Base-by-base conservation (phyloP, 2,888 invertebrate genomes). In the Hypolimnas misippus region DNA sequence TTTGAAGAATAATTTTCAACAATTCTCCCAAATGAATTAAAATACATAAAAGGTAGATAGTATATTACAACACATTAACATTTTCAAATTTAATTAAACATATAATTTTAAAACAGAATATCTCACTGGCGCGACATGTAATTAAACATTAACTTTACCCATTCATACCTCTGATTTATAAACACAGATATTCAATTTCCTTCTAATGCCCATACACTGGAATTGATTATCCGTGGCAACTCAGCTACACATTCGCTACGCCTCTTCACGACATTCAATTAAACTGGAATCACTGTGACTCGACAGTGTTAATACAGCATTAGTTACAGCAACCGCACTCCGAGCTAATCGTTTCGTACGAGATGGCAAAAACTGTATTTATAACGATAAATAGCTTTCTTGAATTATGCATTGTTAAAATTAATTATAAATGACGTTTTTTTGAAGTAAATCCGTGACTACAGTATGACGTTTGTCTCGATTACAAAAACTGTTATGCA, bases 181-280 rank as follows among this genome's bases (percentile, higher is more conserved):
- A 57, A 52, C 55, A 38, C 25, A 56, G 29, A 52, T 53, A 57
- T 57, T 57, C 17, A 57, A 65, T 57, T 57, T 61, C 54, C 50
- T 54, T 42, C 61, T 50, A 54, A 61, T 60, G 60, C 40, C 57
- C 53, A 64, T 54, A 55, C 55, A 54, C 33, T 35, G 35, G 53
- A 65, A 62, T 58, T 62, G 57, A 65, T 67, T 54, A 57, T 55
- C 53, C 58, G 17, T 52, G 56, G 49, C 54, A 54, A 55, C 35
- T 70, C 66, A 73, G 67, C 73, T 71, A 76, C 71, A 73, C 74
- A 75, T 76, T 75, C 70, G 74, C 66, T 69, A 72, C 73, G 75
- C 71, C 72, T 67, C 71, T 77, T 78, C 74, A 73, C 70, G 72
- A 75, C 73, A 78, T 77, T 77, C 77, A 77, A 81, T 81, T 77